These are phyloP conservation scores for Brachionus angularis DNA, from an alignment of 1,140 invertebrate genomes.

Conservation along the genomic window DNA sequence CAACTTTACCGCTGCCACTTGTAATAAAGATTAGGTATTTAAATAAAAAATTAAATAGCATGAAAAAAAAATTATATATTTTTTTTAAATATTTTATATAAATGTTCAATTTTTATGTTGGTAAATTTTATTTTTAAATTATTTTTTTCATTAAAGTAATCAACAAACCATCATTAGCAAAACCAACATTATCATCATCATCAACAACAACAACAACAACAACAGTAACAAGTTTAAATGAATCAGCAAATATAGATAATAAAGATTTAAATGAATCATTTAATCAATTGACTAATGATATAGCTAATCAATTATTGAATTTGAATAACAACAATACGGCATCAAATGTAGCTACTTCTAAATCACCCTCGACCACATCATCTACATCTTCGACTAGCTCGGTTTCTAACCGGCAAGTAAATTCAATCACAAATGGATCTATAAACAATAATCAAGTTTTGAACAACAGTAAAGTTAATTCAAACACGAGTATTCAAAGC, in stretches of 20 bases:
- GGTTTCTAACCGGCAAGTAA: no score
- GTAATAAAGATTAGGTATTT: conserved; percentile 44
- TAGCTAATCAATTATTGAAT: conserved; percentile 14
- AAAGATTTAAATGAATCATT: conserved; percentile 32
- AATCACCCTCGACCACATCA: not conserved
- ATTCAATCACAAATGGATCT: not conserved
- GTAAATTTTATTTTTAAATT: no score
- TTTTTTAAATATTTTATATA: no score
- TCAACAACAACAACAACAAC: conserved; percentile 11
- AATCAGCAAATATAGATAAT: conserved; percentile 2
- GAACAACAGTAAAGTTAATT: no score
- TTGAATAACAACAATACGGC: not conserved
- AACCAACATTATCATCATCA: no score
- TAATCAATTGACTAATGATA: conserved; percentile 31
- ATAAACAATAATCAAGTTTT: no score
- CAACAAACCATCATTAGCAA: no score
- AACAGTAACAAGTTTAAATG: not conserved
- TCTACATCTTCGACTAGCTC: not conserved
- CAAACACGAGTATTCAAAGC: no score
- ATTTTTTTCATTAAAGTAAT: no score
- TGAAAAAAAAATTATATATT: no score
- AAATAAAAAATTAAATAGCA: no score
- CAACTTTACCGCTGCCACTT: conserved; percentile 33
- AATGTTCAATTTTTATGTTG: no score
- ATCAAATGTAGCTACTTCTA: not conserved